Conservation (phyloP, 2,888 invertebrate genomes). For the Deilephila porcellus region DNA sequence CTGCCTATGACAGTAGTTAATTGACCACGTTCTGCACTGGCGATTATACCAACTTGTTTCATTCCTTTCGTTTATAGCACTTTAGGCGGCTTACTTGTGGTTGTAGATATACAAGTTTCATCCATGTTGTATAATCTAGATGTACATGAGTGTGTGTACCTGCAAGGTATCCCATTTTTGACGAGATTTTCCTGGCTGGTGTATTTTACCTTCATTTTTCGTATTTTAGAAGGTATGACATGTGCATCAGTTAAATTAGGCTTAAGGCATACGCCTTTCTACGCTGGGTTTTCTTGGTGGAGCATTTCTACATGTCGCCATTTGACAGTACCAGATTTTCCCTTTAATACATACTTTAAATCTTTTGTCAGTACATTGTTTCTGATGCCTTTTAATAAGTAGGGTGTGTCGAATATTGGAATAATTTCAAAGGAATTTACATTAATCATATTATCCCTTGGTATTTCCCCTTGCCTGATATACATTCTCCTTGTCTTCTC, state of each 20-base stretch:
- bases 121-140: constrained; percentile 42
- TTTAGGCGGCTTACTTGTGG: constrained; percentile 42
- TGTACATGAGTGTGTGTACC: not conserved
- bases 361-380: not conserved
- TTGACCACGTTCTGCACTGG: constrained; percentile 46
- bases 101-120: constrained; percentile 43
- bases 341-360: not conserved
- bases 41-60: constrained; percentile 37
- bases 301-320: not conserved
- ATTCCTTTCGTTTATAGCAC: constrained; percentile 41
- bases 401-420: not conserved
- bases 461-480: not conserved
- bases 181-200: not conserved
- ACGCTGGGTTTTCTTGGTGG: not conserved
- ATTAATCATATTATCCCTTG: not conserved
- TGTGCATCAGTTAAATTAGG: not conserved
- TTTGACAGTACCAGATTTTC: not conserved
- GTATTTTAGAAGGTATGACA: not conserved
- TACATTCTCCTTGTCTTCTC: not conserved
- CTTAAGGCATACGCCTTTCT: not conserved
- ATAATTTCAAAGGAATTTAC: not conserved
- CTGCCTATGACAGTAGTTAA: constrained; percentile 47
- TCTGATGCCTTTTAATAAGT: not conserved
- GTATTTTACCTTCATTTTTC: not conserved
- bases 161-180: not conserved